Percentiles rank a stretch among this genome's conserved stretches.
Evolutionary conservation across 2,888 invertebrate species (phyloP).

Genomic region (Drosophila rellima): DNA sequence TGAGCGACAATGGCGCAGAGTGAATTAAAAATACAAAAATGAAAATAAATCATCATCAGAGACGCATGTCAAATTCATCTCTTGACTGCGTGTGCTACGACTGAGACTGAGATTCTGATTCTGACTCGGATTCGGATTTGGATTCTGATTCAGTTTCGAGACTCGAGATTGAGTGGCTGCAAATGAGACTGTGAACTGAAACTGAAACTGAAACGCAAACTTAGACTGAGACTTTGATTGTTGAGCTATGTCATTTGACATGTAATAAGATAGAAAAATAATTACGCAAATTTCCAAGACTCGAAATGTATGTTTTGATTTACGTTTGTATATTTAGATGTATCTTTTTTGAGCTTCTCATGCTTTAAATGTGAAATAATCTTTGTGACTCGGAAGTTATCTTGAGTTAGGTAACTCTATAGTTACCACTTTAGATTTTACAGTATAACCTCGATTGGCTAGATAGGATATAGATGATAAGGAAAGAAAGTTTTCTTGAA

Average conservation of each 20-base stretch:
- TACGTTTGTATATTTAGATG: neutral
- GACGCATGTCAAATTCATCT: conserved; percentile 78
- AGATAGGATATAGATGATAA: no score
- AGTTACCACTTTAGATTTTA: no score
- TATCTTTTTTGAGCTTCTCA: neutral
- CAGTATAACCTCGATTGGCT: no score
- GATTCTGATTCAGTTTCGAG: conserved; percentile 27
- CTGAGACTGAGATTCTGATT: conserved; percentile 27
- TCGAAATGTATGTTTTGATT: neutral
- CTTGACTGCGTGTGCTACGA: conserved; percentile 61
- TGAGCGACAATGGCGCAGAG: conserved; percentile 76
- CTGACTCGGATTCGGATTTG: conserved; percentile 11
- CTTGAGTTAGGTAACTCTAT: no score
- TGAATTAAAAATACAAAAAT: conserved; percentile 76
- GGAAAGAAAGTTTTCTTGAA: no score
- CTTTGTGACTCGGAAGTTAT: neutral
- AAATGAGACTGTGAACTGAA: conserved; percentile 8
- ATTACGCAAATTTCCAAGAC: conserved; percentile 40
- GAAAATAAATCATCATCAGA: conserved; percentile 78
- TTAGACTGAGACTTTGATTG: conserved; percentile 29
- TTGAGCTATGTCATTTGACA: conserved; percentile 64
- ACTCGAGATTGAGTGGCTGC: conserved; percentile 21
- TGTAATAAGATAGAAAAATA: conserved; percentile 63
- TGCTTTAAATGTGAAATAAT: neutral
- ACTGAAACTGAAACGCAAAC: conserved; percentile 20